These are phyloP conservation scores for Oxyruncus cristatus DNA, from an alignment of 2,113 vertebrate species.

Conservation along the genomic window DNA sequence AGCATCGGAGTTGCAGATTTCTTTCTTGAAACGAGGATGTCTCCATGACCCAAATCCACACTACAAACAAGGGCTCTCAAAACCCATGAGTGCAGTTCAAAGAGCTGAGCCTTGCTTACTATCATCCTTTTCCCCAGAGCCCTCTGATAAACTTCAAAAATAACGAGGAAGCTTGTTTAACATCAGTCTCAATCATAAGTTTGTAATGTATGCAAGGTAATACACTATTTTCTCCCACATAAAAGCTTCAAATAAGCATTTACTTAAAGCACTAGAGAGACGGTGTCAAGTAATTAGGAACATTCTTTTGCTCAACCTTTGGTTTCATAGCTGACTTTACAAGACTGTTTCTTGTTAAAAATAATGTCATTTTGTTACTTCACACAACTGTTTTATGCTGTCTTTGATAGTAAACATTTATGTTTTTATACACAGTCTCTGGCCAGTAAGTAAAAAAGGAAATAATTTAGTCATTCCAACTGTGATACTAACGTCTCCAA, in stretches of 20 bases:
- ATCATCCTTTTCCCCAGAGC: neutral
- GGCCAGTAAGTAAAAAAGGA: neutral
- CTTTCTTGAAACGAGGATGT: neutral
- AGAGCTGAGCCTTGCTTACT: neutral
- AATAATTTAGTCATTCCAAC: neutral
- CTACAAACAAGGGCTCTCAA: neutral
- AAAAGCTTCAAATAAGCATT: neutral
- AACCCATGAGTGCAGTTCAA: neutral
- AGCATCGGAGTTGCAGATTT: neutral
- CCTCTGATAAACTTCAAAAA: neutral
- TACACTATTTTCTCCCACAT: neutral
- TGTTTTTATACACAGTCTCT: neutral
- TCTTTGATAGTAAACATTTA: neutral
- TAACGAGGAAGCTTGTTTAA: neutral
- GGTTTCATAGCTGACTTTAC: neutral
- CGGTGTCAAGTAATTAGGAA: neutral
- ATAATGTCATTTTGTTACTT: neutral
- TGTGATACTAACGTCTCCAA: neutral
- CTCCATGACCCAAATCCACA: neutral
- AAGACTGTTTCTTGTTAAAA: neutral
- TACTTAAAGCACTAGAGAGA: neutral
- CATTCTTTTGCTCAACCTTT: neutral
- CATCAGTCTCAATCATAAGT: neutral
- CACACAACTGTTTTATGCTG: neutral
- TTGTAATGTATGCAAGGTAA: neutral